A percentile compares a stretch with the other conserved stretches of the same genome.
Conservation (phyloP, 2,113 vertebrate species). For the Psophia crepitans region DNA sequence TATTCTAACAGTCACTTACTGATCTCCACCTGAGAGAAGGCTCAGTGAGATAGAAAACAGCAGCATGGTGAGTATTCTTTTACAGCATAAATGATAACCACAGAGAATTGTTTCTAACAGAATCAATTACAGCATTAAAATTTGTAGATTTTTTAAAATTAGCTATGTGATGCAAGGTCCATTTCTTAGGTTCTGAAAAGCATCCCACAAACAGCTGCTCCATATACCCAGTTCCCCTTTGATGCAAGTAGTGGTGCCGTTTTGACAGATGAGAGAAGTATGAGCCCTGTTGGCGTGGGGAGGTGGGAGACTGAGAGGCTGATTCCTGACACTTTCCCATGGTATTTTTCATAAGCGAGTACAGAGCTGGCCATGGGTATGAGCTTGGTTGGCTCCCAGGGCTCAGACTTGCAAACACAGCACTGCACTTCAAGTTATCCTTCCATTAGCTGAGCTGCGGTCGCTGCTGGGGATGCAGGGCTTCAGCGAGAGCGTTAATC, state of each 20-base stretch:
- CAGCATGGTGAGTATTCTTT: constrained; percentile 52
- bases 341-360: rapidly evolving
- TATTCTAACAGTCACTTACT: not conserved
- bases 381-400: not conserved
- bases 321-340: not conserved
- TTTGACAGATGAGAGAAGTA: not conserved
- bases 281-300: not conserved
- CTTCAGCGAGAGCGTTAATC: not conserved
- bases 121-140: not conserved
- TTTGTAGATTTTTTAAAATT: not conserved
- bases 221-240: not conserved
- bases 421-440: not conserved
- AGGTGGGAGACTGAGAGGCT: not conserved
- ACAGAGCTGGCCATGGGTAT: not conserved
- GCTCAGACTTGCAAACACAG: not conserved
- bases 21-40: not conserved
- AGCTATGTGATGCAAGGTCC: not conserved
- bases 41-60: not conserved
- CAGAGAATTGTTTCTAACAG: not conserved
- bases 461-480: not conserved
- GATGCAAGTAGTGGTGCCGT: not conserved
- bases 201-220: not conserved
- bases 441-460: not conserved
- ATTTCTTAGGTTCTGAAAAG: not conserved
- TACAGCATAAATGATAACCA: not conserved